phyloP scores from a whole-genome alignment of 2,113 vertebrate genomes.

The Fregata magnificens region DNA sequence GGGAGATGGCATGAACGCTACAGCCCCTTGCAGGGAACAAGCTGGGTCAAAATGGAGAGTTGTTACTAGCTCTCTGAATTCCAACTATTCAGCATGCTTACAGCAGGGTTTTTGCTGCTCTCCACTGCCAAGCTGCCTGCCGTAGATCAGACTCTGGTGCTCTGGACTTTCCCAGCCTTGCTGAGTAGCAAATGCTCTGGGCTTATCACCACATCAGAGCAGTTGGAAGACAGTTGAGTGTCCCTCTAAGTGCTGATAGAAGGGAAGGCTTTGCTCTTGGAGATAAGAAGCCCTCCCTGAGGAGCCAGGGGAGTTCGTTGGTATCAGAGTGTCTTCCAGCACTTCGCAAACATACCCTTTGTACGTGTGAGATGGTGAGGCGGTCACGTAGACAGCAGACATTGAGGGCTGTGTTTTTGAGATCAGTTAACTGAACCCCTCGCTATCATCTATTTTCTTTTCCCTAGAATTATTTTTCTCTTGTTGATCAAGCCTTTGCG shows the following conservation, averaged over 20 bases:
- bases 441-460: neutral
- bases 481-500: neutral
- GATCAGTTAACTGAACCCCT: conserved; percentile 22
- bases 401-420: neutral
- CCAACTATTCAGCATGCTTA: rapidly evolving
- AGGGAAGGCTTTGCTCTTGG: conserved; percentile 38
- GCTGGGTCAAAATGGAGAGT: rapidly evolving
- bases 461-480: neutral
- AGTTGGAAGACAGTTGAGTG: conserved; percentile 69
- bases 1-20: rapidly evolving
- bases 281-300: conserved; percentile 60
- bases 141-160: neutral
- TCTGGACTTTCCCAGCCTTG: neutral
- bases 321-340: neutral
- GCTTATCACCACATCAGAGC: conserved; percentile 50
- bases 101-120: neutral
- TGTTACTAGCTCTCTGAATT: rapidly evolving
- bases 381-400: neutral
- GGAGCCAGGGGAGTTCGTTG: conserved; percentile 40
- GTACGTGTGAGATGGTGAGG: neutral
- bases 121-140: neutral
- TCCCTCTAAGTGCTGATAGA: conserved; percentile 17
- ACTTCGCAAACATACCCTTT: neutral
- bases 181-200: rapidly evolving
- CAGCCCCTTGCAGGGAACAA: rapidly evolving